phyloP scores from a whole-genome alignment of 1,140 invertebrate genomes.

The Drosophila murphyi region DNA sequence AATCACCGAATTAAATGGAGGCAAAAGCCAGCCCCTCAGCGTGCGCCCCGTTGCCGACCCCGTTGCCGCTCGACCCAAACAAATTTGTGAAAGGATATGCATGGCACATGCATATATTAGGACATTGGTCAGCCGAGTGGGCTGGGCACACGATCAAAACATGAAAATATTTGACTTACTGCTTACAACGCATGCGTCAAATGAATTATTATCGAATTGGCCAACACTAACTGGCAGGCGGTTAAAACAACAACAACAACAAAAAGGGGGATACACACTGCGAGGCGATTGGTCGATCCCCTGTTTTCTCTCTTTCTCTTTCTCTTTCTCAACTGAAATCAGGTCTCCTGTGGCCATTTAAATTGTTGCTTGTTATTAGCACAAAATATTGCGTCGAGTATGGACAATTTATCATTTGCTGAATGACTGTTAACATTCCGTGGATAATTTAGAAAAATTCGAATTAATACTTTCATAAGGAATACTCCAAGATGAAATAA shows the following conservation, averaged over 20 bases:
- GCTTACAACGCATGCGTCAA: constrained; percentile 58
- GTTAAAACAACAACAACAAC: no score
- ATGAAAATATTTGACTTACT: constrained; percentile 81
- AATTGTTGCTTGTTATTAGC: constrained; percentile 26
- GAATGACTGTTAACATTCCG: neutral
- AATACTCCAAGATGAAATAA: neutral
- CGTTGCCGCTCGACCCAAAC: constrained; percentile 35
- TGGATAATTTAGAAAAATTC: neutral
- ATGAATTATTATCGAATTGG: constrained; percentile 76
- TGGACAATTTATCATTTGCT: constrained; percentile 2
- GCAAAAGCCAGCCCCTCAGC: constrained; percentile 23
- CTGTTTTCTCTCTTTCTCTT: neutral
- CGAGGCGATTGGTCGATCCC: constrained; percentile 20
- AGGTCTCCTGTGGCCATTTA: constrained; percentile 24
- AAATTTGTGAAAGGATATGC: constrained; percentile 46
- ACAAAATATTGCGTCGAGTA: constrained; percentile 40
- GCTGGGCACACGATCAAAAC: constrained; percentile 80
- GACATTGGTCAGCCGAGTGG: constrained; percentile 57
- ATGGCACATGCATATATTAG: constrained; percentile 6
- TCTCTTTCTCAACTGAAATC: neutral
- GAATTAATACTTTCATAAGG: no score
- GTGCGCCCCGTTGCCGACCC: constrained; percentile 2
- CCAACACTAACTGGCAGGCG: no score
- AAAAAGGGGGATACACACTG: neutral
- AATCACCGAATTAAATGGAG: constrained; percentile 78